Base-by-base conservation (phyloP, 1,140 invertebrate genomes). In the Drosophila littoralis region DNA sequence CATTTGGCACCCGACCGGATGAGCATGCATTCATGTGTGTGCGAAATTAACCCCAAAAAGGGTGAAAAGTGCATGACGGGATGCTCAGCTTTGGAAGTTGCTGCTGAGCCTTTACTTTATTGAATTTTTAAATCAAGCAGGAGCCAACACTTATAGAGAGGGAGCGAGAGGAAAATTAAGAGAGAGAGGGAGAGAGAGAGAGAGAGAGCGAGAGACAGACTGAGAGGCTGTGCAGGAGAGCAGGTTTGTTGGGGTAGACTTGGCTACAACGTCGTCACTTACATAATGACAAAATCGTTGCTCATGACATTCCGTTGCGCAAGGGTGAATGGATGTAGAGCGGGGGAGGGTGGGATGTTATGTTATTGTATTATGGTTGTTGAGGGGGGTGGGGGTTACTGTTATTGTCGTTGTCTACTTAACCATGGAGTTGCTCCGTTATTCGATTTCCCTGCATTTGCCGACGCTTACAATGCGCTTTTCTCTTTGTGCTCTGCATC, bases 401-500 rank as follows among this genome's bases (percentile, higher is more conserved):
- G 17, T 52, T 52, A 12, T 12, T 57, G 32, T 7, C 13, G 35
- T 32, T 72, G 28, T 70, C 60, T 60, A 45, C 60, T 59, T 61
- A 66, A 55, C 46, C 43, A 50, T 75, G 60, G 59, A 59, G 40
- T 59, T 52, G 60, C 38, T 68, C 15, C 38, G 69, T 79, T 70
- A 75, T 83, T 83, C 63, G 59, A 79, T 85, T 75, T 77, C 55
- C 48, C 50, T 50, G 65, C 60, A 59, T 77, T 78, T 82, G 64
- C 70, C 79, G 74, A 70, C 52, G 46, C 54, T 67, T 65, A 61
- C 33, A 51, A 9, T 45, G 38, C 52, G 61, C 46, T 61, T 71
- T 57, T 13, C 40, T 60, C 4, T 38, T 52, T 36, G 17, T 45
- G 10, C 13, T 51, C 17, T 52, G 51, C 52, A 70, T 70, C 52